Conservation (phyloP, 2,797 vertebrate species). For the Aphelocoma californica region DNA sequence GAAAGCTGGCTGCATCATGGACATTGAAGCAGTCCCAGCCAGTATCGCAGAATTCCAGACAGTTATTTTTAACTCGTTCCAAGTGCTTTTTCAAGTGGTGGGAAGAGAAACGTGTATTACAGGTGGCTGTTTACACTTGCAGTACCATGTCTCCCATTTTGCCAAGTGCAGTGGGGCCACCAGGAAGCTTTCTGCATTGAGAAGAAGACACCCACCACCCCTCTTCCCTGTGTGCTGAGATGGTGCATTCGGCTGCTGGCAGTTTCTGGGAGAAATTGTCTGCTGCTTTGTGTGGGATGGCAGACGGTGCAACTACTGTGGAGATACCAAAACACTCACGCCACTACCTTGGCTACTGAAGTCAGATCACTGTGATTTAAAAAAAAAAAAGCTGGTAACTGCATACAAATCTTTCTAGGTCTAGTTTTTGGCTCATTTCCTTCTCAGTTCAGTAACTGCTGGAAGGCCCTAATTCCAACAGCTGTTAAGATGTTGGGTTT, state of each 20-base stretch:
- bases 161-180: neutral
- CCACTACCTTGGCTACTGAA: neutral
- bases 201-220: neutral
- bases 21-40: neutral
- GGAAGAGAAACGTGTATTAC: neutral
- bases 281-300: neutral
- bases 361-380: neutral
- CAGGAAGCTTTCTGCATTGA: neutral
- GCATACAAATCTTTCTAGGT: neutral
- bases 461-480: neutral
- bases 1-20: neutral
- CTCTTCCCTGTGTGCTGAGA: neutral
- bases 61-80: neutral
- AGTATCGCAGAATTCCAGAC: neutral
- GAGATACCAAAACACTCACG: neutral
- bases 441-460: neutral
- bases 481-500: neutral
- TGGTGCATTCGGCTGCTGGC: neutral
- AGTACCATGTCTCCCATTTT: neutral
- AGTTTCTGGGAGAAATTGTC: neutral
- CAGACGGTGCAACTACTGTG: neutral
- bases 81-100: neutral
- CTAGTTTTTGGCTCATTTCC: neutral
- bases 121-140: neutral
- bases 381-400: neutral